These are phyloP conservation scores for Liolophura sinensis DNA, from an alignment of 1,140 invertebrate species.

Conservation along the genomic window DNA sequence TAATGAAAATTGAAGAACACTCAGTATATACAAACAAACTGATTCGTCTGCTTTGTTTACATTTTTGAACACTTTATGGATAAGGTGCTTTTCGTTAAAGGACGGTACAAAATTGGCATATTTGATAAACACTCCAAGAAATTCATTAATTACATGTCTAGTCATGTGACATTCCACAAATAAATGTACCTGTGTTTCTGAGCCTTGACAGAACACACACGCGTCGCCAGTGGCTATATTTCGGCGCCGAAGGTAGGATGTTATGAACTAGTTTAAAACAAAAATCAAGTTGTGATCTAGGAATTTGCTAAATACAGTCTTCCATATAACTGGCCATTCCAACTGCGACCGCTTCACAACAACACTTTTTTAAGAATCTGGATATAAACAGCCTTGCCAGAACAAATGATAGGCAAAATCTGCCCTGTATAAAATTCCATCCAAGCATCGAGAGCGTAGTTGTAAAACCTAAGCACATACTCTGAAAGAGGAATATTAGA, in stretches of 20 bases:
- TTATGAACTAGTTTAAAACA: conserved; percentile 15
- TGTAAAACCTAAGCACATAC: conserved; percentile 12
- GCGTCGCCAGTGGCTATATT: conserved; percentile 1
- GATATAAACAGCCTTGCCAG: conserved; percentile 5
- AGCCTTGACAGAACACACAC: conserved; percentile 19
- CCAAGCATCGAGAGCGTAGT: conserved; percentile 3
- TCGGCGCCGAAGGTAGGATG: conserved; percentile 11
- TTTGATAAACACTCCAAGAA: no score
- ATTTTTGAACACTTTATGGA: no score
- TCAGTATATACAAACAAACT: no score
- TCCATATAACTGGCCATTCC: no score
- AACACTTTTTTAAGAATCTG: not conserved
- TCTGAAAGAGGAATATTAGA: conserved; percentile 14
- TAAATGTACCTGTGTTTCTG: conserved; percentile 13
- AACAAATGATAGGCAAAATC: not conserved
- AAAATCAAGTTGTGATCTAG: conserved; percentile 1
- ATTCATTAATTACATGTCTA: no score
- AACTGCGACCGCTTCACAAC: not conserved
- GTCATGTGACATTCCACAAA: conserved; percentile 12
- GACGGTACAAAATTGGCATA: no score
- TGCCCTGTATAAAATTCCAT: no score
- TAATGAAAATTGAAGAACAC: no score
- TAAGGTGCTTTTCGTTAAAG: no score
- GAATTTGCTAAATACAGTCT: conserved; percentile 4
- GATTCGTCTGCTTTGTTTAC: no score